A percentile compares a stretch with the other conserved stretches of the same genome.
Conservation (phyloP, 2,888 invertebrate genomes). For the Augiades crinisus region DNA sequence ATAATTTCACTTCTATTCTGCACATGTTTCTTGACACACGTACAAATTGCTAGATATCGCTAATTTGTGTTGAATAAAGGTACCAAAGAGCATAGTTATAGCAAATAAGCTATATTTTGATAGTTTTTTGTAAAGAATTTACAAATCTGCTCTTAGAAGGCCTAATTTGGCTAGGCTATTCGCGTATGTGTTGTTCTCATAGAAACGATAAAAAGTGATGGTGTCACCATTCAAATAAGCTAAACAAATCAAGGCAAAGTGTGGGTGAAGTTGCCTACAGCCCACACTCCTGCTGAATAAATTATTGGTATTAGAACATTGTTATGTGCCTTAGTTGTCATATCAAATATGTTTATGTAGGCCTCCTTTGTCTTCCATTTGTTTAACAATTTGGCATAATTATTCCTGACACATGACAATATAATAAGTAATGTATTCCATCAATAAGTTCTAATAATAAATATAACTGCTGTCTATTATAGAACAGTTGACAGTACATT, state of each 20-base stretch:
- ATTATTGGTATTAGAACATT: slow-evolving; percentile 69
- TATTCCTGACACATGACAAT: background rate
- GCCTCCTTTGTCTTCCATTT: slow-evolving; percentile 46
- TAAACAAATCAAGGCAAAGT: slow-evolving; percentile 63
- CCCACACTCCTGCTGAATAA: slow-evolving; percentile 74
- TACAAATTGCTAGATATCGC: background rate
- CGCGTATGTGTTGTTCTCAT: slow-evolving; percentile 4
- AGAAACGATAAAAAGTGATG: slow-evolving; percentile 36
- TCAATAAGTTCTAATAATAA: too few relatives aligned
- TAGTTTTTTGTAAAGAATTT: background rate
- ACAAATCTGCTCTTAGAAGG: background rate
- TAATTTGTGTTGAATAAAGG: background rate
- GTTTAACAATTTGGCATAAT: slow-evolving; percentile 26
- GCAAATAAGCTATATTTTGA: background rate
- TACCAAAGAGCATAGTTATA: background rate
- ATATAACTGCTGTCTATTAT: too few relatives aligned
- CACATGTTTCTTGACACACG: slow-evolving; percentile 37
- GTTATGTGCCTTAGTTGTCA: slow-evolving; percentile 64
- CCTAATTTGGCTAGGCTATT: slow-evolving; percentile 11
- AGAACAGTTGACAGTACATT: too few relatives aligned
- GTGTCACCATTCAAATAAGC: slow-evolving; percentile 51
- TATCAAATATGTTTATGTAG: slow-evolving; percentile 48
- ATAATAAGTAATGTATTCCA: background rate
- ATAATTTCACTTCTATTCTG: slow-evolving; percentile 51
- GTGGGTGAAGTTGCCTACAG: slow-evolving; percentile 68